phyloP scores from a whole-genome alignment of 2,113 vertebrate genomes.

The Tamias sibiricus region DNA sequence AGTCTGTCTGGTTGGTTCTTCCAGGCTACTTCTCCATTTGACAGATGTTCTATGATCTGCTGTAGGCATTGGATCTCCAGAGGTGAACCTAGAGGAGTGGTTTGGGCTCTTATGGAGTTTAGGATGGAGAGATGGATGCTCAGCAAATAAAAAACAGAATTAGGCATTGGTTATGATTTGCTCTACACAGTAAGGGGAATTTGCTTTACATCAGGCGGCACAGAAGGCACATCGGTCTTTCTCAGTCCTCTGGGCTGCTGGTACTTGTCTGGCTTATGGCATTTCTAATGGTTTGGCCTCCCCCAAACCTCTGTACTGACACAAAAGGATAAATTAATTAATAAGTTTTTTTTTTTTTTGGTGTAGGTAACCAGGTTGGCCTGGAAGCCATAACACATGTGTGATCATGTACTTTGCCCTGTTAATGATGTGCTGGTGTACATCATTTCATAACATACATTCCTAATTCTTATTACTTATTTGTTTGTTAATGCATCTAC shows the following conservation, averaged over 20 bases:
- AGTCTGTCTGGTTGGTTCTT: conserved; percentile 21
- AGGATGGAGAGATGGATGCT: background rate
- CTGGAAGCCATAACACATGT: background rate
- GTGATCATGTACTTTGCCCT: background rate
- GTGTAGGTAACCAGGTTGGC: background rate
- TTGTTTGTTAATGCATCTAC: conserved; percentile 41
- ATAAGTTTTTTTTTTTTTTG: background rate
- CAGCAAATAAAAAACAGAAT: background rate
- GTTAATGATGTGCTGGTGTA: background rate
- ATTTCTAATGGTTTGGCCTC: conserved; percentile 44
- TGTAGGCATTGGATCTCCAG: background rate
- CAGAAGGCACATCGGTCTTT: background rate
- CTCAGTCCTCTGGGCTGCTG: background rate
- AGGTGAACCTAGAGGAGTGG: background rate
- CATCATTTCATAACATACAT: background rate
- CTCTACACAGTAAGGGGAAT: background rate
- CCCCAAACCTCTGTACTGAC: background rate
- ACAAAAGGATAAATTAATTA: background rate
- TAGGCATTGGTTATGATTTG: background rate
- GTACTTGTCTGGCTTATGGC: background rate
- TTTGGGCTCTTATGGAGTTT: background rate
- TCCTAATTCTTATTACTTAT: conserved; percentile 18
- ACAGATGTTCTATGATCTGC: conserved; percentile 8
- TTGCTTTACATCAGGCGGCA: conserved; percentile 14
- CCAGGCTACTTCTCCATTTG: background rate